A percentile compares a stretch with the other conserved stretches of the same genome.
phyloP scores from a whole-genome alignment of 2,888 invertebrate genomes.

The Nomada flava region DNA sequence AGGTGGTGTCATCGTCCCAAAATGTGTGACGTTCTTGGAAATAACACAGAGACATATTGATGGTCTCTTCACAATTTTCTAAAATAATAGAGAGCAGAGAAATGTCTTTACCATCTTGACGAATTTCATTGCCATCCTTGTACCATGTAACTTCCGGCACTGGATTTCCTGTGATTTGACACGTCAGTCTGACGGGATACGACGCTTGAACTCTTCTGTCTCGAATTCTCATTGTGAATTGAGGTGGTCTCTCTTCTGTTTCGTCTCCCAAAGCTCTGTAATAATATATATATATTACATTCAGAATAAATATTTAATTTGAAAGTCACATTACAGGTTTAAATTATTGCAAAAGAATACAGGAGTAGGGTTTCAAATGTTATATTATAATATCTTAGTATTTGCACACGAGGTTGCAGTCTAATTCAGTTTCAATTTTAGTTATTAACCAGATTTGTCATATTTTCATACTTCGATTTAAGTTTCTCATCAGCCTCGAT shows the following conservation, averaged over 20 bases:
- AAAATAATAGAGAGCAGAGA: no score
- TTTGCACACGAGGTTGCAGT: no score
- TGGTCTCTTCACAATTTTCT: neutral
- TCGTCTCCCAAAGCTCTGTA: conserved; percentile 52
- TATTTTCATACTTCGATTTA: conserved; percentile 79
- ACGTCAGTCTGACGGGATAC: conserved; percentile 93
- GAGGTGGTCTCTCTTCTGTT: conserved; percentile 88
- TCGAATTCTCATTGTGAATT: conserved; percentile 93
- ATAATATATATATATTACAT: neutral
- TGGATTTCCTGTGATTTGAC: conserved; percentile 92
- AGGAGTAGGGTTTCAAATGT: neutral
- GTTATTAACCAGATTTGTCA: neutral
- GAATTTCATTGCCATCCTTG: conserved; percentile 90
- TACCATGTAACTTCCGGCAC: conserved; percentile 92
- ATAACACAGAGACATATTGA: neutral
- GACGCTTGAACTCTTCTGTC: conserved; percentile 93
- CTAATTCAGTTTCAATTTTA: neutral
- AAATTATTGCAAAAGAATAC: neutral
- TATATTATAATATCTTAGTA: neutral
- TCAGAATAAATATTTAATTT: no score
- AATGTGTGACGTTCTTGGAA: conserved; percentile 79
- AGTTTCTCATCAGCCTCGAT: conserved; percentile 91
- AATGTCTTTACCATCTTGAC: conserved; percentile 84
- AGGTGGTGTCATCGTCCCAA: conserved; percentile 89
- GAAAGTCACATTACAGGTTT: no score